Conservation (phyloP, 1,140 invertebrate genomes). For the Apolygus lucorum region DNA sequence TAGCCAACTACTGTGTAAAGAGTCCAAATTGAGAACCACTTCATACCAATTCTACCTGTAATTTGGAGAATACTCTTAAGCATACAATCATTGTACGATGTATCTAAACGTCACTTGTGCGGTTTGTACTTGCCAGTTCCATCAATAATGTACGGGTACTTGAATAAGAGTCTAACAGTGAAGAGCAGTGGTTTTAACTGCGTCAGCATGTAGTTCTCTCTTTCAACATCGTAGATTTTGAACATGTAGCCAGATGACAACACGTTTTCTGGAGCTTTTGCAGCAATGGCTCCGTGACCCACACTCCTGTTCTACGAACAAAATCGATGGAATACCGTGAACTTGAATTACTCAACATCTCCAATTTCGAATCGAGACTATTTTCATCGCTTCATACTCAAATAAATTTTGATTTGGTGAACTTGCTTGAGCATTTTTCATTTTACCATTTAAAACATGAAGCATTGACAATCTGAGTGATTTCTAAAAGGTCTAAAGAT, state of each 20-base stretch:
- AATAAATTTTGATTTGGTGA: no score
- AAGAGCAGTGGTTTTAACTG: not conserved
- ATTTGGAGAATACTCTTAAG: not conserved
- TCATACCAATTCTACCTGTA: not conserved
- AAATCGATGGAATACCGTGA: no score
- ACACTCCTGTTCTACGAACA: no score
- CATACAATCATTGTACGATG: not conserved
- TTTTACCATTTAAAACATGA: no score
- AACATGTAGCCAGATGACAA: conserved; percentile 8
- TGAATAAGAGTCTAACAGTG: not conserved
- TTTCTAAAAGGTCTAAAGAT: no score
- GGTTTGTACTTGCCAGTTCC: not conserved
- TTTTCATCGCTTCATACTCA: no score
- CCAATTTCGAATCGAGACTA: no score
- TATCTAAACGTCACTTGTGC: not conserved
- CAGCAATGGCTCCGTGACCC: no score
- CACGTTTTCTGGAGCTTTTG: no score
- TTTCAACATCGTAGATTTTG: not conserved
- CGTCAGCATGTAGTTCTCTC: not conserved
- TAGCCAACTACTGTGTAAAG: not conserved
- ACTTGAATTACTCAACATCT: no score
- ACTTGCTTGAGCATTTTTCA: no score
- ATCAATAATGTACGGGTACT: not conserved
- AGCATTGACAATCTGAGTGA: no score
- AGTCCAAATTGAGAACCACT: not conserved